Conservation (phyloP, 2,797 vertebrate genomes). For the Cossypha caffra region DNA sequence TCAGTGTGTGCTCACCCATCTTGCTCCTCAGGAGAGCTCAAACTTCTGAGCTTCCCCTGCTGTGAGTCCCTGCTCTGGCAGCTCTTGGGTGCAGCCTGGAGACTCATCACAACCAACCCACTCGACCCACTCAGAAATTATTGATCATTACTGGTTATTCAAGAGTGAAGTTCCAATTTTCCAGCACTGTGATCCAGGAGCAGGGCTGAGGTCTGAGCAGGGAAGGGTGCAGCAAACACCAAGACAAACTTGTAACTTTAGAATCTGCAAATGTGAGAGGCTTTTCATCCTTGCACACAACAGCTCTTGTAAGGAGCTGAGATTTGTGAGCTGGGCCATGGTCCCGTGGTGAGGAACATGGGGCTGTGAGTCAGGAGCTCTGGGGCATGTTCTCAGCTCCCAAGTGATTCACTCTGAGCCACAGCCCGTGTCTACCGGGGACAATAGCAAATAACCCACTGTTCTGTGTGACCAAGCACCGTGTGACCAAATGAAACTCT, state of each 20-base stretch:
- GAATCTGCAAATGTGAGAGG: not conserved
- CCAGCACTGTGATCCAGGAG: not conserved
- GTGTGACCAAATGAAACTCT: not conserved
- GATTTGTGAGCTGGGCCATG: not conserved
- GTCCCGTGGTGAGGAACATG: not conserved
- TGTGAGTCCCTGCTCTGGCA: not conserved
- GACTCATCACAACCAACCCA: fast-evolving
- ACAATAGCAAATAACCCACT: not conserved
- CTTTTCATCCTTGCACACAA: not conserved
- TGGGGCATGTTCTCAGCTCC: not conserved
- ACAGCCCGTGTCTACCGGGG: not conserved
- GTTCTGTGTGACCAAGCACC: not conserved
- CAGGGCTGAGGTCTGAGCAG: not conserved
- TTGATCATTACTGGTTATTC: not conserved
- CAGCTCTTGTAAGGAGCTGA: not conserved
- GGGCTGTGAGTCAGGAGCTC: not conserved
- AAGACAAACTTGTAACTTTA: not conserved
- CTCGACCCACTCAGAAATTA: not conserved
- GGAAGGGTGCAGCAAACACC: not conserved
- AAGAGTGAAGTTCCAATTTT: not conserved
- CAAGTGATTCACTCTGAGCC: not conserved
- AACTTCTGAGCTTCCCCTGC: not conserved
- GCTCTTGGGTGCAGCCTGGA: not conserved
- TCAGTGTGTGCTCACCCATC: not conserved
- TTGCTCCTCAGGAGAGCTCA: not conserved